Conservation (phyloP, 1,140 invertebrate species). For the Drosophila cardini region DNA sequence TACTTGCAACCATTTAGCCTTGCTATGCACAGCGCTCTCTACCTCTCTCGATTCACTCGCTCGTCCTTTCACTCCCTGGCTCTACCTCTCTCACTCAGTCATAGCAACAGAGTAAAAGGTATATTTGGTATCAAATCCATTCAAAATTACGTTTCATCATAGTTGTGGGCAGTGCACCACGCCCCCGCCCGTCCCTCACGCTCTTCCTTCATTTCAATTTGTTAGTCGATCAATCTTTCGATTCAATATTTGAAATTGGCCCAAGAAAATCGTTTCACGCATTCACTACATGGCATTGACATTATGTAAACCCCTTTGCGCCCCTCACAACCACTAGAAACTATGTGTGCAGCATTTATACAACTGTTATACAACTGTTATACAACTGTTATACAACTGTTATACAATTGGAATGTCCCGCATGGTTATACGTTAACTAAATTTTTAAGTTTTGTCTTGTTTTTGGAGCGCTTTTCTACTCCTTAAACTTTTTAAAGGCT, state of each 20-base stretch:
- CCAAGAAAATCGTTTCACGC: neutral
- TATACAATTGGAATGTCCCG: constrained; percentile 6
- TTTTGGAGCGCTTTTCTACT: neutral
- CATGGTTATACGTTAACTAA: neutral
- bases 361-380: constrained; percentile 8
- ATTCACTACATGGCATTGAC: constrained; percentile 21
- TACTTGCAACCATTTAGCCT: constrained; percentile 4
- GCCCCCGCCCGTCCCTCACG: too few species aligned
- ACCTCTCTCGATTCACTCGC: neutral
- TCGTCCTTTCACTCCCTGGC: neutral
- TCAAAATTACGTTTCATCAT: constrained; percentile 6
- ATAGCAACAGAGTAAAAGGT: constrained; percentile 20
- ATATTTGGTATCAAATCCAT: constrained; percentile 15
- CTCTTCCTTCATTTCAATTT: constrained; percentile 8
- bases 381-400: constrained; percentile 22
- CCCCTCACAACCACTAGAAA: neutral
- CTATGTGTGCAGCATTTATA: constrained; percentile 8
- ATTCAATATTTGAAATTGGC: constrained; percentile 15
- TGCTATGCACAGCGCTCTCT: constrained; percentile 9
- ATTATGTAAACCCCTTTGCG: neutral
- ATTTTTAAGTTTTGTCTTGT: too few species aligned
- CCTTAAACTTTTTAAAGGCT: neutral
- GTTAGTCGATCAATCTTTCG: constrained; percentile 1
- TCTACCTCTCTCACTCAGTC: constrained; percentile 7
- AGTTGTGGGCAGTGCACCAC: neutral